Conservation (phyloP, 2,888 invertebrate genomes). For the Parnassius glacialis region DNA sequence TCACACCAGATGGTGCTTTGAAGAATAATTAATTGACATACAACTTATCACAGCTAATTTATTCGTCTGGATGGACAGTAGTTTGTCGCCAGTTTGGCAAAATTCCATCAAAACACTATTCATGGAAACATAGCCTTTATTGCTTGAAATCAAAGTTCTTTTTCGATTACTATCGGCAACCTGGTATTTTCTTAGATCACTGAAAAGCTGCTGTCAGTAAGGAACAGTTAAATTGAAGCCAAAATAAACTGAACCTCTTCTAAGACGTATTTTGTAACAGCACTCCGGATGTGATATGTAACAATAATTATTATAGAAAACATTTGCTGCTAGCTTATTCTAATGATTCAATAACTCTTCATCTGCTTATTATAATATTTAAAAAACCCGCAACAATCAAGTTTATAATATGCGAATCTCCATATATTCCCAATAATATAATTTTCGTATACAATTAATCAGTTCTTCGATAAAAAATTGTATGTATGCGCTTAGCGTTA, state of each 20-base stretch:
- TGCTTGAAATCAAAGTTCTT: conserved; percentile 31
- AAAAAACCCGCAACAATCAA: no score
- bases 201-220: conserved; percentile 53
- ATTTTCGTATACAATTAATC: no score
- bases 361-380: no score
- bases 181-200: conserved; percentile 47
- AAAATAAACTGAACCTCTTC: conserved; percentile 68
- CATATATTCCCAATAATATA: no score
- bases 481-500: no score
- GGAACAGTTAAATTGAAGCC: conserved; percentile 70
- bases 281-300: conserved; percentile 40
- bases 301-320: conserved; percentile 47
- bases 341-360: conserved; percentile 1
- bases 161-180: conserved; percentile 22
- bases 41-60: conserved; percentile 79
- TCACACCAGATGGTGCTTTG: conserved; percentile 76
- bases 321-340: conserved; percentile 31
- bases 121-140: conserved; percentile 39
- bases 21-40: conserved; percentile 81
- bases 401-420: no score
- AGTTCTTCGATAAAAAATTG: no score
- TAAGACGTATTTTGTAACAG: conserved; percentile 65
- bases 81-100: conserved; percentile 74
- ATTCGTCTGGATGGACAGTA: conserved; percentile 73
- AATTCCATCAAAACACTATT: conserved; percentile 48